phyloP scores from a whole-genome alignment of 2,888 invertebrate genomes.

The Harpalus rufipes region DNA sequence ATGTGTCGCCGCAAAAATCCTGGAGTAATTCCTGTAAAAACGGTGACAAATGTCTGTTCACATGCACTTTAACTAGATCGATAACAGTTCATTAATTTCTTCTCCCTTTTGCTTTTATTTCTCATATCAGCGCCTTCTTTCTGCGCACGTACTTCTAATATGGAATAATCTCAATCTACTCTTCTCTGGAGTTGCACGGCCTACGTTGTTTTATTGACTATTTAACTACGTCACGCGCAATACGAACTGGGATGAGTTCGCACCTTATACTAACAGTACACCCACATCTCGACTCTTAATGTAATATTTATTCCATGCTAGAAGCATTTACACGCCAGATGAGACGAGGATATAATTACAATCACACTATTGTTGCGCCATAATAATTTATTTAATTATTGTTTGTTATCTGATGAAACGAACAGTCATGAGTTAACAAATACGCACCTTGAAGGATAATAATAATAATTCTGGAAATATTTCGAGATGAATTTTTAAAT shows the following conservation, averaged over 20 bases:
- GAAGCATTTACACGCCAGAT: neutral
- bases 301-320: conserved; percentile 15
- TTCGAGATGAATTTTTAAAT: no score
- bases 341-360: neutral
- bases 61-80: conserved; percentile 16
- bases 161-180: neutral
- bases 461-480: no score
- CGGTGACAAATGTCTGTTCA: conserved; percentile 6
- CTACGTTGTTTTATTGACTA: conserved; percentile 49
- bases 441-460: no score
- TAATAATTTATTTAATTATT: neutral
- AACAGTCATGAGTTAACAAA: no score
- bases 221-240: conserved; percentile 38
- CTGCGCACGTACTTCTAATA: neutral
- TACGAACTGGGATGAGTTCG: conserved; percentile 33
- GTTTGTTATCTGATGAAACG: no score
- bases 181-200: neutral
- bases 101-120: neutral
- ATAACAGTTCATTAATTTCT: conserved; percentile 8
- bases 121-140: neutral
- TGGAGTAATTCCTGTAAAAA: neutral
- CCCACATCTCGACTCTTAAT: neutral
- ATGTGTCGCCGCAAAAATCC: neutral
- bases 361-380: neutral
- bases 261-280: conserved; percentile 21